phyloP scores from a whole-genome alignment of 2,113 vertebrate genomes.

The Triplophysa tibetana region DNA sequence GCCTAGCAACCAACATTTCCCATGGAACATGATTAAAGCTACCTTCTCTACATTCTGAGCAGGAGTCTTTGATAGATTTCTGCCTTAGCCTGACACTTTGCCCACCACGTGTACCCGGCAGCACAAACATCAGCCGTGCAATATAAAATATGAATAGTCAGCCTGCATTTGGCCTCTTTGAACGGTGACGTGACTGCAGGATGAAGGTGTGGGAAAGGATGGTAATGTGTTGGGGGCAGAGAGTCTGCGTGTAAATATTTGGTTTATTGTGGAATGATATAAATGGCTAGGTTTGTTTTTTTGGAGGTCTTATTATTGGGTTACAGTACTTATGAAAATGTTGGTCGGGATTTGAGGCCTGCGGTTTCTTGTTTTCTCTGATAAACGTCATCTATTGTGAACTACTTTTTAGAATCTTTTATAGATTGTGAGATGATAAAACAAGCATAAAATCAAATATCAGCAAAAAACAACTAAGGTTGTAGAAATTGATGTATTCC shows the following conservation, averaged over 20 bases:
- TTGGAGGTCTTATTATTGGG: not conserved
- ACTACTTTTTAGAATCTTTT: not conserved
- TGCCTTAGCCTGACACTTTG: conserved; percentile 47
- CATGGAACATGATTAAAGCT: conserved; percentile 67
- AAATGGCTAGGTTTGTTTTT: not conserved
- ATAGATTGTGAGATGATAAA: too few species aligned
- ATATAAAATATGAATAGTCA: conserved; percentile 58
- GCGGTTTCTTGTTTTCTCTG: not conserved
- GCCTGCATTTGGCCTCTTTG: conserved; percentile 47
- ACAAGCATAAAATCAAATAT: not conserved
- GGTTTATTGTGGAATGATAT: not conserved
- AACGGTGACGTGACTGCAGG: conserved; percentile 11
- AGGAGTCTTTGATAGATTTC: conserved; percentile 62
- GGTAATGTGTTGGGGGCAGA: not conserved
- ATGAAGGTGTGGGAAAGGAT: not conserved
- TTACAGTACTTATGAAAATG: not conserved
- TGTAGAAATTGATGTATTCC: not conserved
- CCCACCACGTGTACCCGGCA: conserved; percentile 37
- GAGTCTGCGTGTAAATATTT: not conserved
- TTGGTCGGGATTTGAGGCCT: not conserved
- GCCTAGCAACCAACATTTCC: conserved; percentile 74
- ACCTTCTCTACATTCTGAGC: conserved; percentile 66
- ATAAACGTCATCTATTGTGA: not conserved
- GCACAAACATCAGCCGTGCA: conserved; percentile 47
- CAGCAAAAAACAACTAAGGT: not conserved